phyloP scores from a whole-genome alignment of 2,888 invertebrate genomes.

The Chaitophorus viminalis region DNA sequence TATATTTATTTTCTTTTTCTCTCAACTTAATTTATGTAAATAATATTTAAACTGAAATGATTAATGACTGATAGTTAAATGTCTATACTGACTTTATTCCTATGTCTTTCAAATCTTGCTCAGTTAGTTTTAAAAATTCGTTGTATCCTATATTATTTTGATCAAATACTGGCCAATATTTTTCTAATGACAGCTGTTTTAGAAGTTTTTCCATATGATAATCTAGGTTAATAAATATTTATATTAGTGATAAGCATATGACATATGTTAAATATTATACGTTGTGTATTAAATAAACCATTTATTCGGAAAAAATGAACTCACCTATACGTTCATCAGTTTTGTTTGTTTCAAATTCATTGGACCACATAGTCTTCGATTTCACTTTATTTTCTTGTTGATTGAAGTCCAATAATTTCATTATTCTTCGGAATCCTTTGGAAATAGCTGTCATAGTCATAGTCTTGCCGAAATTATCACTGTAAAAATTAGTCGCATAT shows the following conservation, averaged over 20 bases:
- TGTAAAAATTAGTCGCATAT: constrained; percentile 24
- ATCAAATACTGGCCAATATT: constrained; percentile 68
- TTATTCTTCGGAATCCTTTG: constrained; percentile 70
- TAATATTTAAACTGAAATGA: background rate
- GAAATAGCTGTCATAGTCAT: constrained; percentile 75
- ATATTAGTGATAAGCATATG: too few species aligned
- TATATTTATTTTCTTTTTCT: background rate
- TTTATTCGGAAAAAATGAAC: background rate
- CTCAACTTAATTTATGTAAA: too few species aligned
- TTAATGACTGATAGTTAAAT: background rate
- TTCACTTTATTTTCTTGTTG: background rate
- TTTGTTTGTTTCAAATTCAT: background rate
- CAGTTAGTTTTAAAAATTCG: constrained; percentile 72
- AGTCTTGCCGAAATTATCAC: constrained; percentile 66
- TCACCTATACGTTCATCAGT: constrained; percentile 13
- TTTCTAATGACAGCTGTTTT: constrained; percentile 62
- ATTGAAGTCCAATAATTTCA: constrained; percentile 70
- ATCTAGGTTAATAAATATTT: background rate
- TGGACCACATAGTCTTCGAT: background rate
- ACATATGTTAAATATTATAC: background rate
- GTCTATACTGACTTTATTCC: constrained; percentile 68
- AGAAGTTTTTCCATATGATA: constrained; percentile 62
- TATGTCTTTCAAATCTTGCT: constrained; percentile 71
- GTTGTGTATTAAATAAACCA: background rate
- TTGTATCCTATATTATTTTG: constrained; percentile 70